phyloP scores from a whole-genome alignment of 2,797 vertebrate species.

The Rhinella marina region DNA sequence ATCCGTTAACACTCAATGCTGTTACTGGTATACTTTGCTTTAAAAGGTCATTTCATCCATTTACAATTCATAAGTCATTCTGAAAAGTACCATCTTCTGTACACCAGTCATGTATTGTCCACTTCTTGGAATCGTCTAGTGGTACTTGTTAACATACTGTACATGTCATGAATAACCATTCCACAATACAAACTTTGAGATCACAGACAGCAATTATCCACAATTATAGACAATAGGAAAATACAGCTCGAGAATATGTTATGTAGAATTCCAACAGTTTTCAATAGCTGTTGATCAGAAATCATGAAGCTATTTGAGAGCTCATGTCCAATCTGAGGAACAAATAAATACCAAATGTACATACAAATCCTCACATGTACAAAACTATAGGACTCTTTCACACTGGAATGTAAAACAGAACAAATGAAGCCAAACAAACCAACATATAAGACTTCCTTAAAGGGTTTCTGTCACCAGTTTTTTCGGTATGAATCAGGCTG shows the following conservation, averaged over 20 bases:
- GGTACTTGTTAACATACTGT: background rate
- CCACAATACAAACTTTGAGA: background rate
- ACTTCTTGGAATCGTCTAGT: background rate
- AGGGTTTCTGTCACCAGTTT: too few species aligned
- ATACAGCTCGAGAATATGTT: background rate
- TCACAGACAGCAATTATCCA: background rate
- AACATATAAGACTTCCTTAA: background rate
- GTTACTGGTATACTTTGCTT: background rate
- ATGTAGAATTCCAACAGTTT: background rate
- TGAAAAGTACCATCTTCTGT: conserved; percentile 1
- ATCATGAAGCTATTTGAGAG: background rate
- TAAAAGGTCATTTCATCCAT: background rate
- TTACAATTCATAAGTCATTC: background rate
- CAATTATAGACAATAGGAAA: background rate
- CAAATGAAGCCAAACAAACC: background rate
- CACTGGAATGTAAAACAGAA: conserved; percentile 20
- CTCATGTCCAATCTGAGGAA: background rate
- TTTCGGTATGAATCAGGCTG: too few species aligned
- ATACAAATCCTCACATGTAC: background rate
- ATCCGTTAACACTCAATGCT: background rate
- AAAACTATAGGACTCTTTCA: background rate
- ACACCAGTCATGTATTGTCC: background rate
- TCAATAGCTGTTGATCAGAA: background rate
- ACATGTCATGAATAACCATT: background rate
- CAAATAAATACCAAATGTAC: conserved; percentile 8